A percentile compares a stretch with the other conserved stretches of the same genome.
phyloP scores from a whole-genome alignment of 2,113 vertebrate genomes.

The Cyprinodon tularosa region DNA sequence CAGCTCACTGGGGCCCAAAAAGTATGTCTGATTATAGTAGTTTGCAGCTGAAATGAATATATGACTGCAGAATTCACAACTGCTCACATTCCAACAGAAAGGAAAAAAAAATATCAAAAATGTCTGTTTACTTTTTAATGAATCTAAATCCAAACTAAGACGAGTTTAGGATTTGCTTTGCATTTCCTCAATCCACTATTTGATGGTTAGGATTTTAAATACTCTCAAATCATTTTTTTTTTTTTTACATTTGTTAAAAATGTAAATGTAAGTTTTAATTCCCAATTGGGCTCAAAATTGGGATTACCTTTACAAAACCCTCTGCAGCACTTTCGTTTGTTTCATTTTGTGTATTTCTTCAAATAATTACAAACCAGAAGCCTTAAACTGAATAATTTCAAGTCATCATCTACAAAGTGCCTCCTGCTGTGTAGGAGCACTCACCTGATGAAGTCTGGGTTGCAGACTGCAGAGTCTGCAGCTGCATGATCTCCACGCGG shows the following conservation, averaged over 20 bases:
- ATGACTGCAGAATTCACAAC: conserved; percentile 3
- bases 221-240: neutral
- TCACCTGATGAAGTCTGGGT: conserved; percentile 94
- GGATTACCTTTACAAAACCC: no score
- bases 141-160: neutral
- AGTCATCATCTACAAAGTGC: neutral
- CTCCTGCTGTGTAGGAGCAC: conserved; percentile 21
- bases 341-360: no score
- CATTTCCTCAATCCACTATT: neutral
- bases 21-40: conserved; percentile 53
- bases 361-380: no score
- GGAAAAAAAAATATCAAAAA: neutral
- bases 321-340: no score
- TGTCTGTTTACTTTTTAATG: neutral
- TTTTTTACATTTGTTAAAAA: no score
- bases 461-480: conserved; percentile 88
- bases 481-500: conserved; percentile 93
- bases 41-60: conserved; percentile 39
- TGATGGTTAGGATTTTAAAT: neutral
- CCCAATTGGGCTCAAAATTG: no score
- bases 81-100: conserved; percentile 3
- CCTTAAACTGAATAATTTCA: no score
- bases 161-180: neutral
- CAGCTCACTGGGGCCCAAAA: conserved; percentile 17
- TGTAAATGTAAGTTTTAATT: no score